A percentile compares a stretch with the other conserved stretches of the same genome.
Evolutionary conservation across 2,113 vertebrate species (phyloP).

Genomic region (Leiothrix lutea): DNA sequence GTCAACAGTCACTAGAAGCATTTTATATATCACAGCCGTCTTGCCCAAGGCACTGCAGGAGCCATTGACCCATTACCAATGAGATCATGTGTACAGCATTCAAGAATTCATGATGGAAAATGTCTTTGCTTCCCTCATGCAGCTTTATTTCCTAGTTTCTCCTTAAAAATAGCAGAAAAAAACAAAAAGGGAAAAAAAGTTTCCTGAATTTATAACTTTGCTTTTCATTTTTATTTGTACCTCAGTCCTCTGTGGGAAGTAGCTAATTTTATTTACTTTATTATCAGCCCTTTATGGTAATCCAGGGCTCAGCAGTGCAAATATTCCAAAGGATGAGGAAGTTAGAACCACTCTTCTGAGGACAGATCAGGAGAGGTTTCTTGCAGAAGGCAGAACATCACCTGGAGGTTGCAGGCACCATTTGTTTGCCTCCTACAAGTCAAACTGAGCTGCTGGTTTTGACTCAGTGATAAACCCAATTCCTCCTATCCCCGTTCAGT

Average conservation of each 20-base stretch:
- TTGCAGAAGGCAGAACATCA: neutral
- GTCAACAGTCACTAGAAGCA: conserved; percentile 7
- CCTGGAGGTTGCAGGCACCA: neutral
- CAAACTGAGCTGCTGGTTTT: neutral
- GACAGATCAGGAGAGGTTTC: neutral
- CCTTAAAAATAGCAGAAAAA: neutral
- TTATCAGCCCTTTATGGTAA: neutral
- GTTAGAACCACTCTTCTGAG: neutral
- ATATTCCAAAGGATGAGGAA: neutral
- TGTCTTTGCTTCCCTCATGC: neutral
- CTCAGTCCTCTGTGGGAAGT: neutral
- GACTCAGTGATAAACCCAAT: neutral
- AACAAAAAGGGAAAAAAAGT: accelerated
- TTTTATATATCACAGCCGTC: conserved; percentile 33
- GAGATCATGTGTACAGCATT: neutral
- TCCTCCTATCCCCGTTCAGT: neutral
- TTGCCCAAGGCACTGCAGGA: conserved; percentile 22
- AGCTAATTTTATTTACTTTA: neutral
- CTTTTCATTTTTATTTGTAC: neutral
- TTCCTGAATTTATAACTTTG: neutral
- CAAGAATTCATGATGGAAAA: conserved; percentile 21
- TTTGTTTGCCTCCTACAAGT: neutral
- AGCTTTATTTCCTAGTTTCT: neutral
- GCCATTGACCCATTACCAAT: conserved; percentile 39
- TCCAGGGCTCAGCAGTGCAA: neutral